Base-by-base conservation (phyloP, 2,113 vertebrate species). In the Butorides virescens region DNA sequence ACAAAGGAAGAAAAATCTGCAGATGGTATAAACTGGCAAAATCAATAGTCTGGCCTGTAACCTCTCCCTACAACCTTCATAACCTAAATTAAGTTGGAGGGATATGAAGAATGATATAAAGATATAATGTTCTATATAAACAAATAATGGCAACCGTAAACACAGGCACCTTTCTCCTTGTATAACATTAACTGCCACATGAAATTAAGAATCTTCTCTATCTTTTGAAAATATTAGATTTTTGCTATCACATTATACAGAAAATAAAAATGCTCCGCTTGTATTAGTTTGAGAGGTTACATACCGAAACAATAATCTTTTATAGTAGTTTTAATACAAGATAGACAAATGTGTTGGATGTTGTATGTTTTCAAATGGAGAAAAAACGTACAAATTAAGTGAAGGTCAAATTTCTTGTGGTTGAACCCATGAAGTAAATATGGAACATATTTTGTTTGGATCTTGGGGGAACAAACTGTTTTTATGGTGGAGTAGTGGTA, bases 361-460 rank as follows among this genome's bases (percentile, higher is more conserved):
- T n/a, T 86, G 9, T 21, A 32, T 52, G 52, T 67, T 72, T 93
- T 59, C 47, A 83, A 63, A 86, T 2, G 12, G 37, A 53, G 81
- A 49, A 61, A 78, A 85, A 47, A 0, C 11, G 66, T 22, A 23
- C 22, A 94, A 86, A 83, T 62, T 72, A 66, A 81, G 44, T n/a
- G 12, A 83, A 93, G 76, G n/a, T 93, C 67, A 81, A 65, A 86
- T 94, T 72, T 93, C 73, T 94, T 90, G 82, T 88, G 80, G 92
- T 78, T 74, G 55, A 94, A 80, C 11, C 17, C 73, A 75, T 67
- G 42, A 47, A 95, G 84, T 73, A 93, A 94, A 76, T 50, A 59
- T 39, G 91, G 80, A 96, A 93, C 67, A 91, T 47, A 37, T 26
- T 97, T 93, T 93, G 74, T 93, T 95, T 94, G 59, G 58, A 66